Conservation (phyloP, 2,888 invertebrate species). For the Andrena trimmerana region DNA sequence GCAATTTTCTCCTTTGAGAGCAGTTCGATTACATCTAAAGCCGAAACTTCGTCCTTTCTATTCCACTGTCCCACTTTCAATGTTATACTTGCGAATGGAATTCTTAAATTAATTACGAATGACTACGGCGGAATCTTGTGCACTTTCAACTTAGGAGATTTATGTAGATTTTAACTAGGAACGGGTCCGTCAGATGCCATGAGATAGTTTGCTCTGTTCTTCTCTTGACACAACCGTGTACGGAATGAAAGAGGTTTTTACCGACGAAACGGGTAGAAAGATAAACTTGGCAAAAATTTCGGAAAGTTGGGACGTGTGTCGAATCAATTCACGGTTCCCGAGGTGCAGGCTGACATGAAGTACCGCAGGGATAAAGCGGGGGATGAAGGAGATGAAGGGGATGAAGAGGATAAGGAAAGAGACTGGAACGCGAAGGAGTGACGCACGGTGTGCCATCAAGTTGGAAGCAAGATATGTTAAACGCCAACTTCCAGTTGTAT, state of each 20-base stretch:
- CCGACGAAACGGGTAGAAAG: not conserved
- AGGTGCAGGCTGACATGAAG: not conserved
- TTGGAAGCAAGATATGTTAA: slow-evolving; percentile 55
- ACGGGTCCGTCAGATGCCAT: not conserved
- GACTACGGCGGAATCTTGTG: not conserved
- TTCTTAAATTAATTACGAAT: not conserved
- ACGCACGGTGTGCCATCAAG: slow-evolving; percentile 40
- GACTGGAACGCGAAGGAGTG: slow-evolving; percentile 22
- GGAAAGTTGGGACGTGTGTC: slow-evolving; percentile 28
- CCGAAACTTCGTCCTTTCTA: not conserved
- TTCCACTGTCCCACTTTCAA: not conserved
- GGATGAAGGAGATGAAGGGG: slow-evolving; percentile 36
- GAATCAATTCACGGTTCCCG: slow-evolving; percentile 59
- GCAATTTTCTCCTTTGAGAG: not conserved
- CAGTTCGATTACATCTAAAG: not conserved
- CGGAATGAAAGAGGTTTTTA: not conserved
- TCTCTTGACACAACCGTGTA: not conserved
- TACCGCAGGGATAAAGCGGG: slow-evolving; percentile 38
- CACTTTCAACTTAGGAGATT: not conserved
- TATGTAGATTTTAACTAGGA: not conserved
- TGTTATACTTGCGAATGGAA: not conserved
- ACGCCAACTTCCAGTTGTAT: slow-evolving; percentile 38
- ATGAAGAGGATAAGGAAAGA: slow-evolving; percentile 31
- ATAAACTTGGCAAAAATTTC: slow-evolving; percentile 25
- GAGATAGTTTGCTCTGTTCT: not conserved